phyloP scores from a whole-genome alignment of 2,797 vertebrate species.

The Glossophaga mutica region DNA sequence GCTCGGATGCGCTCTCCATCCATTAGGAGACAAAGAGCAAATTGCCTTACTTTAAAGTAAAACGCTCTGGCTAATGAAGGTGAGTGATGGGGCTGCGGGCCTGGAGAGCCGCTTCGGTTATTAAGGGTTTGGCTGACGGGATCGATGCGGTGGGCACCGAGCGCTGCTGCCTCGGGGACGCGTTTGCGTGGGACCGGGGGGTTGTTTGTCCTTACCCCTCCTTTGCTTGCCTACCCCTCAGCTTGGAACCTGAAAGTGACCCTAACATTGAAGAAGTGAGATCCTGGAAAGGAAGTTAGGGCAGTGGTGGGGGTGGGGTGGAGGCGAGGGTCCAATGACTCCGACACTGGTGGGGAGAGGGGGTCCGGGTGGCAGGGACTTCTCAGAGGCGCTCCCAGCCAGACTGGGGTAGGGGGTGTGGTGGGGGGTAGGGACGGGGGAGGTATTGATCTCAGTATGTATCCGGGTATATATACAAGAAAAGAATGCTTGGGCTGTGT shows the following conservation, averaged over 20 bases:
- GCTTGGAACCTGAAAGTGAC: conserved; percentile 49
- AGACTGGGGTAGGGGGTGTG: background rate
- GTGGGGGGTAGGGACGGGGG: background rate
- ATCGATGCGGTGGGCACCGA: conserved; percentile 66
- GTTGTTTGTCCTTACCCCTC: background rate
- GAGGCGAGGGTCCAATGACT: conserved; percentile 74
- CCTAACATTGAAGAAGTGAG: conserved; percentile 71
- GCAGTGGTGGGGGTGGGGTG: conserved; percentile 55
- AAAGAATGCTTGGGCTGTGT: background rate
- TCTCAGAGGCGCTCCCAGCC: conserved; percentile 52
- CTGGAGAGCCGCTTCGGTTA: conserved; percentile 72
- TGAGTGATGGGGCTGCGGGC: conserved; percentile 74
- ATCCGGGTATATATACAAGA: background rate
- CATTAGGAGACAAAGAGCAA: conserved; percentile 80
- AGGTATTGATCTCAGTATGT: background rate
- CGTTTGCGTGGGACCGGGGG: background rate
- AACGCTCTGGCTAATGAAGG: conserved; percentile 72
- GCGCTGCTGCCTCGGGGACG: conserved; percentile 45
- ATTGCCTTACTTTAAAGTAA: conserved; percentile 79
- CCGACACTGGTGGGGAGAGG: conserved; percentile 48
- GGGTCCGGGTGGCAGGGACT: conserved; percentile 54
- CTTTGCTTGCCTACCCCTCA: conserved; percentile 9
- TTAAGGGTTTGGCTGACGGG: conserved; percentile 63
- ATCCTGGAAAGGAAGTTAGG: conserved; percentile 82
- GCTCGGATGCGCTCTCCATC: conserved; percentile 66